A percentile compares a stretch with the other conserved stretches of the same genome.
phyloP scores from a whole-genome alignment of 2,113 vertebrate species.

The Poeciliopsis retropinna region DNA sequence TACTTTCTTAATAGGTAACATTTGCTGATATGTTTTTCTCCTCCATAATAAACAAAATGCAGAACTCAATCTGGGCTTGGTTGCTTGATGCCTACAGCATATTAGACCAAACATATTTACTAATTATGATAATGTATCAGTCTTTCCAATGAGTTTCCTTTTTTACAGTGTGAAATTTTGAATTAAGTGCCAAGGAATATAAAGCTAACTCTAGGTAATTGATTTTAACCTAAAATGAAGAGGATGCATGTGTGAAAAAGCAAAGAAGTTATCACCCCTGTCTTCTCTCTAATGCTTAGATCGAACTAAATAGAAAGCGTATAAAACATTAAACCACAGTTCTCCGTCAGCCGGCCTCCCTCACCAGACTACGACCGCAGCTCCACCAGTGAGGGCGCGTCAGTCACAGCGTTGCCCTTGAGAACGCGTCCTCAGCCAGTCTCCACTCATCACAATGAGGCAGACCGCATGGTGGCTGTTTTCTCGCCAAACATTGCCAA shows the following conservation, averaged over 20 bases:
- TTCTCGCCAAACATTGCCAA: constrained; percentile 28
- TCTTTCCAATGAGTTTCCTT: not conserved
- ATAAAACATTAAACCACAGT: not conserved
- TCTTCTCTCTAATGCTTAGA: not conserved
- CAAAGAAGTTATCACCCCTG: not conserved
- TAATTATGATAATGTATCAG: not conserved
- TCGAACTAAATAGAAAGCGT: not conserved
- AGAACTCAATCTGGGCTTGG: not conserved
- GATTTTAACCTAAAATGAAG: not conserved
- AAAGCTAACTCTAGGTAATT: not conserved
- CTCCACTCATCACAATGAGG: constrained; percentile 60
- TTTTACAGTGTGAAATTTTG: not conserved
- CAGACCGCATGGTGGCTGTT: constrained; percentile 24
- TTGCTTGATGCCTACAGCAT: not conserved
- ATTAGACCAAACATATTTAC: not conserved
- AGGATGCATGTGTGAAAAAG: not conserved
- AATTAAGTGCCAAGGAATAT: not conserved
- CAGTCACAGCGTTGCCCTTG: constrained; percentile 68
- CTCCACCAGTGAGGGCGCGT: constrained; percentile 32
- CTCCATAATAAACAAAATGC: not conserved
- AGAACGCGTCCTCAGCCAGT: constrained; percentile 51
- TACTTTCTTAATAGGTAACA: not conserved
- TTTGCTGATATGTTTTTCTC: not conserved
- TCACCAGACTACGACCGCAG: constrained; percentile 54
- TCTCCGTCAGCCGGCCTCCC: constrained; percentile 26